Evolutionary conservation across 2,888 invertebrate species (phyloP).

Genomic region (Synergus laeviventris): DNA sequence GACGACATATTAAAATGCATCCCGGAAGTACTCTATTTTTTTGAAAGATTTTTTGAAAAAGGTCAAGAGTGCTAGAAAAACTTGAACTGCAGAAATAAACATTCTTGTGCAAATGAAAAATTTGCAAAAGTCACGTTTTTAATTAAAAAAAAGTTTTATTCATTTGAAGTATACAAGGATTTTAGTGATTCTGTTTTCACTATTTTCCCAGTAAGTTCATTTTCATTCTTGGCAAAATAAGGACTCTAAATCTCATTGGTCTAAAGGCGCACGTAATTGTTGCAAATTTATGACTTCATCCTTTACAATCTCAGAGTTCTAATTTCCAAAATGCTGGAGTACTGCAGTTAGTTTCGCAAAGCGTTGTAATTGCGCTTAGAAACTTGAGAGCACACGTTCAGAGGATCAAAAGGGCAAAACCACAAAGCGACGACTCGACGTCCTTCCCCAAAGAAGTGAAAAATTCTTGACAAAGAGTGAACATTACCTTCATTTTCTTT

Average conservation of each 20-base stretch:
- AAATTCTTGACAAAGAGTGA: background rate
- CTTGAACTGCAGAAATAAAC: too few relatives aligned
- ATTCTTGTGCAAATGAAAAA: too few relatives aligned
- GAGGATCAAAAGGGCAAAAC: background rate
- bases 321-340: background rate
- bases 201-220: background rate
- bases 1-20: background rate
- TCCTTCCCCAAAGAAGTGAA: background rate
- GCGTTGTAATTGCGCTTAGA: constrained; percentile 21
- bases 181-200: too few relatives aligned
- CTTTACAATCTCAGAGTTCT: constrained; percentile 15
- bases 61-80: background rate
- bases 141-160: too few relatives aligned
- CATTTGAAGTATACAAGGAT: too few relatives aligned
- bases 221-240: background rate
- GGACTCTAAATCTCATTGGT: constrained; percentile 4
- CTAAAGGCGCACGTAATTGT: constrained; percentile 25
- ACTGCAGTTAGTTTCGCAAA: constrained; percentile 31
- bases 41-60: background rate
- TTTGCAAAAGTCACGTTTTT: background rate
- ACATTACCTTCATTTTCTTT: background rate
- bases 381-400: background rate
- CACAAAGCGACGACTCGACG: background rate
- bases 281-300: constrained; percentile 19
- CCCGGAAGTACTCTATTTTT: background rate